Conservation (phyloP, 2,888 invertebrate genomes). For the Troilus luridus region DNA sequence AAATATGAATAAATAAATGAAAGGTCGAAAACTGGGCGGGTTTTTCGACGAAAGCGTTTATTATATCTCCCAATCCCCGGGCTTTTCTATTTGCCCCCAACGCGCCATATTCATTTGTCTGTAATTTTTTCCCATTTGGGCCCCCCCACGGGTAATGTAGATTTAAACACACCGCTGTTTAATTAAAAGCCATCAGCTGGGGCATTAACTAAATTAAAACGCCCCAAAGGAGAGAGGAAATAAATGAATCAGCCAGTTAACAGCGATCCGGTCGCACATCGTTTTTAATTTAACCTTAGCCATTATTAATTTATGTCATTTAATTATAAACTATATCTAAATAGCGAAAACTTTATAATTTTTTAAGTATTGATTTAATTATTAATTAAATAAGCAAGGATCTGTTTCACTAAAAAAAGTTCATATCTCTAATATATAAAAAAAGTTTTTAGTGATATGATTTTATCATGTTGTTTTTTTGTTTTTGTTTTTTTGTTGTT, state of each 20-base stretch:
- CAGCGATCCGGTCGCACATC: neutral
- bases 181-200: conserved; percentile 20
- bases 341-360: no score
- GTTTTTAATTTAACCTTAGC: neutral
- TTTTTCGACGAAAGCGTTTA: conserved; percentile 12
- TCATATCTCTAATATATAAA: no score
- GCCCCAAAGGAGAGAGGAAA: conserved; percentile 25
- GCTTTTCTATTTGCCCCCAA: conserved; percentile 37
- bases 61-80: neutral
- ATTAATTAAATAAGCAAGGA: no score
- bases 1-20: conserved; percentile 37
- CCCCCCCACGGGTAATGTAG: neutral
- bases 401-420: no score
- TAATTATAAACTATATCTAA: no score
- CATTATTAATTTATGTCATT: neutral
- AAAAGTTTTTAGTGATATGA: no score
- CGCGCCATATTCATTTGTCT: conserved; percentile 45
- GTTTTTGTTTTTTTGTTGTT: no score
- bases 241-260: conserved; percentile 7
- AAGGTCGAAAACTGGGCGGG: neutral
- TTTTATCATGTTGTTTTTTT: no score
- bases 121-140: neutral
- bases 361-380: no score
- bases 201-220: conserved; percentile 46
- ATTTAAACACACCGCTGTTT: conserved; percentile 38